These are phyloP conservation scores for Eulemur albifrons DNA, from an alignment of 2,797 vertebrate species.

Conservation along the genomic window DNA sequence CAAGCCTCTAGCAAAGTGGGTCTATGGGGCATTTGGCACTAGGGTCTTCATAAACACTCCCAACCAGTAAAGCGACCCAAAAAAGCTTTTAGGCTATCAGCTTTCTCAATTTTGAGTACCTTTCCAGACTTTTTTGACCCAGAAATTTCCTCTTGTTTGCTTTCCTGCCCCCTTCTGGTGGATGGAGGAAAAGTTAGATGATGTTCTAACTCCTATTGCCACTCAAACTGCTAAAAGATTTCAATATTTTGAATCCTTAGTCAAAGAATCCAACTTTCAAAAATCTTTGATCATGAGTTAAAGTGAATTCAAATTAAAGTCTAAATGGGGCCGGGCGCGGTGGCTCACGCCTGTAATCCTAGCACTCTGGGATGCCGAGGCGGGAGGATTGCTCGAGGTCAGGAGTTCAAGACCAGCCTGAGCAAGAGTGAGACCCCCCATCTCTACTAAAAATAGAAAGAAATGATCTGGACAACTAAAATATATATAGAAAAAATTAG, in stretches of 20 bases:
- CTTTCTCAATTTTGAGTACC: not conserved
- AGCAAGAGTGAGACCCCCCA: too few relatives aligned
- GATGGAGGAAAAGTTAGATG: not conserved
- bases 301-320: conserved; percentile 16
- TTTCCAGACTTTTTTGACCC: not conserved
- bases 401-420: too few relatives aligned
- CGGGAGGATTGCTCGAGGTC: too few relatives aligned
- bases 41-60: not conserved
- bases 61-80: not conserved
- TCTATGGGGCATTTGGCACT: not conserved
- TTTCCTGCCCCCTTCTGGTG: conserved; percentile 54
- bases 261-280: not conserved
- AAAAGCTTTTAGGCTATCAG: not conserved
- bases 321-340: too few relatives aligned
- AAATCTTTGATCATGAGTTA: not conserved
- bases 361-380: too few relatives aligned
- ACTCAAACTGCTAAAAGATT: not conserved
- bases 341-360: too few relatives aligned
- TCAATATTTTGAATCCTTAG: not conserved
- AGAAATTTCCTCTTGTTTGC: not conserved
- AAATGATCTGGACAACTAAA: too few relatives aligned
- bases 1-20: not conserved
- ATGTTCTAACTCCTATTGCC: not conserved
- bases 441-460: too few relatives aligned
- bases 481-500: too few relatives aligned